phyloP scores from a whole-genome alignment of 92 coral and sea anemone species.

The Palythoa caribaeorum region DNA sequence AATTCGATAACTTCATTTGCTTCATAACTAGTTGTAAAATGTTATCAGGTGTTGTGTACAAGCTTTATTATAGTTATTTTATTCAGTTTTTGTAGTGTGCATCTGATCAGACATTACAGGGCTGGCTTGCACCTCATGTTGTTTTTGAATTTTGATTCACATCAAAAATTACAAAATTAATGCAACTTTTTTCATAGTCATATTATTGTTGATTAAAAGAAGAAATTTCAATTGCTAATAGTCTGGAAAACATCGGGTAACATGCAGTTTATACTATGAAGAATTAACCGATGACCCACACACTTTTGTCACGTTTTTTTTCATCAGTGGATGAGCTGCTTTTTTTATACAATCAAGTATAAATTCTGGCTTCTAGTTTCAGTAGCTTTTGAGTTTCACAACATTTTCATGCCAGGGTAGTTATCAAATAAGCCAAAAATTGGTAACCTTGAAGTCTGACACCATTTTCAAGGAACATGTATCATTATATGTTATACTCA shows the following conservation, averaged over 20 bases:
- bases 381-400: background rate
- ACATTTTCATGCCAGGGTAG: background rate
- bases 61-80: too few relatives aligned
- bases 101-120: too few relatives aligned
- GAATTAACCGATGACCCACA: conserved; percentile 1
- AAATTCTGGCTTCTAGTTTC: background rate
- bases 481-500: background rate
- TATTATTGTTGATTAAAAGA: background rate
- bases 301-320: background rate
- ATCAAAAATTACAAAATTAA: too few relatives aligned
- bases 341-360: background rate
- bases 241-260: background rate
- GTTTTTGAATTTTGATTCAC: too few relatives aligned
- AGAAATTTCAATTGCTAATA: background rate
- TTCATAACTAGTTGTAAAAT: too few relatives aligned
- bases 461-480: conserved; percentile 3
- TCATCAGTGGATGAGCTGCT: background rate
- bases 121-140: too few relatives aligned
- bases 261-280: background rate
- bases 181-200: background rate
- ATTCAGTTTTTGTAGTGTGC: too few relatives aligned
- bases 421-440: background rate
- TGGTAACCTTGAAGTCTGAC: background rate
- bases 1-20: too few relatives aligned
- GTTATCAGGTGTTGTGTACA: too few relatives aligned